Conservation (phyloP, 2,888 invertebrate genomes). For the Seladonia tumulorum region DNA sequence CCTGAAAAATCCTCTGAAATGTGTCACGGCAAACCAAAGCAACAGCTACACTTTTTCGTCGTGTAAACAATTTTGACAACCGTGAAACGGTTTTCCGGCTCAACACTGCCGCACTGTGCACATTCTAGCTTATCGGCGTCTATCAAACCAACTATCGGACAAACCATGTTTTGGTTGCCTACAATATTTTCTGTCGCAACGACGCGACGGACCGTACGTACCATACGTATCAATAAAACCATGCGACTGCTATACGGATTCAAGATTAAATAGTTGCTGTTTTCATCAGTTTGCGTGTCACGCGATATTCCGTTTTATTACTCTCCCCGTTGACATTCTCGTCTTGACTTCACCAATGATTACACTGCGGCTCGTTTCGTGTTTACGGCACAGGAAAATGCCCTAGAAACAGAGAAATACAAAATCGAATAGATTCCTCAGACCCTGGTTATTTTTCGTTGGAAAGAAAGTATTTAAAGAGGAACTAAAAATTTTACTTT, state of each 20-base stretch:
- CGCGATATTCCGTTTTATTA: background rate
- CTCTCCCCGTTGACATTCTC: background rate
- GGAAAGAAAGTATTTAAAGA: too few species aligned
- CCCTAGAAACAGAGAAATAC: background rate
- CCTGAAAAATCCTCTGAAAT: background rate
- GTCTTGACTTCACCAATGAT: background rate
- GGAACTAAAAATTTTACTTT: too few species aligned
- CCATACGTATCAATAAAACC: background rate
- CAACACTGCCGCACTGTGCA: background rate
- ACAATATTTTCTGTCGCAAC: background rate
- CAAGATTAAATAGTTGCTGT: background rate
- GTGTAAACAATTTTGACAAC: conserved; percentile 12
- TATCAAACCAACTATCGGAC: conserved; percentile 23
- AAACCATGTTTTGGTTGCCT: background rate
- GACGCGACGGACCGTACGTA: background rate
- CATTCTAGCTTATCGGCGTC: conserved; percentile 16
- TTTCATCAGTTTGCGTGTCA: background rate
- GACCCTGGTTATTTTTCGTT: background rate
- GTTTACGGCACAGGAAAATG: background rate
- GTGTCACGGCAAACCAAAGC: background rate
- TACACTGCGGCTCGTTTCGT: background rate
- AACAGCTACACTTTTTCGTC: background rate
- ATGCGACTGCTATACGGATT: background rate
- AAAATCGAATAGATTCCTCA: background rate
- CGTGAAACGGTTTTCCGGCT: conserved; percentile 14